Evolutionary conservation across 2,888 invertebrate species (phyloP).

Genomic region (Pyralis farinalis): DNA sequence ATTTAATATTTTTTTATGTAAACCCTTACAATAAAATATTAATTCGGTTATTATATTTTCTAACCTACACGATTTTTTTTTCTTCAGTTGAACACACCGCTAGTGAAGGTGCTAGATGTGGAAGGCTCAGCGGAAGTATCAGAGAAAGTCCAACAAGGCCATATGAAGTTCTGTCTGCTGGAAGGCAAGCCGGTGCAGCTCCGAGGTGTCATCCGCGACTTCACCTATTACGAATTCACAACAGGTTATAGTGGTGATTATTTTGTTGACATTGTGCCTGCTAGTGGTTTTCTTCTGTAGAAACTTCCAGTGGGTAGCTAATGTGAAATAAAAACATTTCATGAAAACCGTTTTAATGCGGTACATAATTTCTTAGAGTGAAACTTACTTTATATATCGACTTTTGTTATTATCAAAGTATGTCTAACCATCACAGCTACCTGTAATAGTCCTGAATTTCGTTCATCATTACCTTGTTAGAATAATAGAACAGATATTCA

Average conservation of each 20-base stretch:
- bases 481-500: too few relatives aligned
- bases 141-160: slow-evolving; percentile 74
- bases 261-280: slow-evolving; percentile 18
- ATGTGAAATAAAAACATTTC: background rate
- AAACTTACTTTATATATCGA: too few relatives aligned
- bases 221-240: slow-evolving; percentile 78
- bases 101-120: slow-evolving; percentile 76
- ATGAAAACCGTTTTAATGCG: too few relatives aligned
- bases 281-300: background rate
- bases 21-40: too few relatives aligned
- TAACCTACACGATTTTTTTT: too few relatives aligned
- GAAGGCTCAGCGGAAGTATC: slow-evolving; percentile 66
- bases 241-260: slow-evolving; percentile 76
- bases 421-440: too few relatives aligned
- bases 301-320: background rate
- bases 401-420: too few relatives aligned
- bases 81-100: slow-evolving; percentile 58
- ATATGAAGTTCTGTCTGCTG: slow-evolving; percentile 70
- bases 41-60: too few relatives aligned
- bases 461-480: too few relatives aligned
- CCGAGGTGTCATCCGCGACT: slow-evolving; percentile 77
- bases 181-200: slow-evolving; percentile 72
- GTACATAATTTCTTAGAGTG: too few relatives aligned
- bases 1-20: too few relatives aligned
- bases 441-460: too few relatives aligned